Evolutionary conservation across 2,888 invertebrate species (phyloP).

Genomic region (Schrankia costaestrigalis): DNA sequence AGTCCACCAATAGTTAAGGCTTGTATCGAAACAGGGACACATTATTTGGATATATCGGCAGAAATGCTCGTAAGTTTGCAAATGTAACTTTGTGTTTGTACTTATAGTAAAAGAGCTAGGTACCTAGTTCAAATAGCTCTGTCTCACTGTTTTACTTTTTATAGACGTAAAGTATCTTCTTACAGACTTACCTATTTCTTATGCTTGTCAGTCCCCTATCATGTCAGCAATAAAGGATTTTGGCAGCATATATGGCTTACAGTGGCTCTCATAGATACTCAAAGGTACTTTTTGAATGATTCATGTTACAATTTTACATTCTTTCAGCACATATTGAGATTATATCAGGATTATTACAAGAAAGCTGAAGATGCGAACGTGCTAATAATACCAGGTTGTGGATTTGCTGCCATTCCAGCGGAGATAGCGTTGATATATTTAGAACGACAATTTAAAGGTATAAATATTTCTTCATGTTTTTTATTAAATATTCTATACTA

Average conservation of each 20-base stretch:
- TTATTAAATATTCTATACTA: not conserved
- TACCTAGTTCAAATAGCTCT: not conserved
- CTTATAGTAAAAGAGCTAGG: no score
- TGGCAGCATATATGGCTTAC: not conserved
- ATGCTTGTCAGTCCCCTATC: no score
- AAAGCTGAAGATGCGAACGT: conserved; percentile 41
- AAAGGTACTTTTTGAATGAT: not conserved
- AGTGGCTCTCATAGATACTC: not conserved
- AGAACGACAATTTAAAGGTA: conserved; percentile 44
- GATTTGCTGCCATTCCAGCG: conserved; percentile 40
- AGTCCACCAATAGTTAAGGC: conserved; percentile 47
- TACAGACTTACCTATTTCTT: no score
- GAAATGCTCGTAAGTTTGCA: conserved; percentile 48
- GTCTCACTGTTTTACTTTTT: not conserved
- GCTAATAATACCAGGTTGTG: conserved; percentile 46
- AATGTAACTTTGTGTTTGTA: not conserved
- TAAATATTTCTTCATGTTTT: not conserved
- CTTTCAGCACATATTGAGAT: conserved; percentile 45
- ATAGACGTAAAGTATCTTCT: no score
- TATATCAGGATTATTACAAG: conserved; percentile 38
- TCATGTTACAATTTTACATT: not conserved
- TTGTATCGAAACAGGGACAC: conserved; percentile 48
- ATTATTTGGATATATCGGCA: conserved; percentile 58
- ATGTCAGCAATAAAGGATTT: no score
- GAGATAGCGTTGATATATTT: conserved; percentile 41